These are phyloP conservation scores for Piscicola geometra DNA, from an alignment of 2,888 invertebrate genomes.

Conservation along the genomic window DNA sequence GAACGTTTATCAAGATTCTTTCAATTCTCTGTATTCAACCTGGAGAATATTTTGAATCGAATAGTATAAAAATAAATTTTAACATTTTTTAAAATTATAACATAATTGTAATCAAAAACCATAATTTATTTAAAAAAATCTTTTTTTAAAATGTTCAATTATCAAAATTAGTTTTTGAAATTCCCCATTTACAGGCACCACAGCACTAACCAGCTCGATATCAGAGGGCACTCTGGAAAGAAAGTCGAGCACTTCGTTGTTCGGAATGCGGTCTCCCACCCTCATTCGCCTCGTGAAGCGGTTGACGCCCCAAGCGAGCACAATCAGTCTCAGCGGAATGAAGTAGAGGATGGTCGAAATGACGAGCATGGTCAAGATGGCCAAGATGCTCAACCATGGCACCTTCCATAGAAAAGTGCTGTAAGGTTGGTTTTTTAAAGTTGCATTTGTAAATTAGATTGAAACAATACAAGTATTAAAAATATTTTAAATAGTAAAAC, in stretches of 20 bases:
- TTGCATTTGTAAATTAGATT: too few species aligned
- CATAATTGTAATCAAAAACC: too few species aligned
- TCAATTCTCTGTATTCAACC: constrained; percentile 30
- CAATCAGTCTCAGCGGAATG: constrained; percentile 79
- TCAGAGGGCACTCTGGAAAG: constrained; percentile 90
- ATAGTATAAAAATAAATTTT: too few species aligned
- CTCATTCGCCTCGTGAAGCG: constrained; percentile 89
- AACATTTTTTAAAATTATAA: too few species aligned
- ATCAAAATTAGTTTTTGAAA: too few species aligned
- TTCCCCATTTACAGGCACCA: too few species aligned
- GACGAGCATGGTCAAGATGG: constrained; percentile 70
- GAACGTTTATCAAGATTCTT: constrained; percentile 2
- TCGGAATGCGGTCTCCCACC: constrained; percentile 86
- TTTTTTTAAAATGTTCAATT: too few species aligned
- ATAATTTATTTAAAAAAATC: too few species aligned
- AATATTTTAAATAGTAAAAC: too few species aligned
- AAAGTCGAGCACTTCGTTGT: constrained; percentile 91
- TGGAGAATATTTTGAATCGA: neutral
- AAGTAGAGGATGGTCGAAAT: constrained; percentile 77
- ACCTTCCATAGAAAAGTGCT: constrained; percentile 94
- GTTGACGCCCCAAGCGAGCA: constrained; percentile 88
- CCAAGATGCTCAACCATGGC: constrained; percentile 88
- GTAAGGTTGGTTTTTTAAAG: constrained; percentile 57
- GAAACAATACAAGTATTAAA: too few species aligned
- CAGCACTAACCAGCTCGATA: constrained; percentile 71